Base-by-base conservation (phyloP, 1,140 invertebrate genomes). In the Lepidurus arcticus region DNA sequence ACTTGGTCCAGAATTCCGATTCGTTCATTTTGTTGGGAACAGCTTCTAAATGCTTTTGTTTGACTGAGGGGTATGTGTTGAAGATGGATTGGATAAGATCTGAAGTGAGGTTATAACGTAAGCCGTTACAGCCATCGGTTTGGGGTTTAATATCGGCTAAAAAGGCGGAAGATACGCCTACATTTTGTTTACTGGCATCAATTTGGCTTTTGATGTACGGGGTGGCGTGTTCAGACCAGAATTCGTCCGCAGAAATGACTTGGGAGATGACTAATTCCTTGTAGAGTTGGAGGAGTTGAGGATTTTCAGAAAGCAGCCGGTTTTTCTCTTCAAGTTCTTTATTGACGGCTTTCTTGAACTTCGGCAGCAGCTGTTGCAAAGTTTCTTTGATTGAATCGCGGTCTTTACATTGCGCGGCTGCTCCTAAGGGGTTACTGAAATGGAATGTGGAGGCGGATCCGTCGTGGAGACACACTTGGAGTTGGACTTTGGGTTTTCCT, bases 1-100 rank as follows among this genome's bases (percentile, higher is more conserved):
- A 99, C 82, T 97, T 94, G 11, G 95, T 97, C 98, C 98, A 99
- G 88, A 99, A 99, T 83, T 98, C 96, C 1, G 93, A 89, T 86
- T 99, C 98, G 0, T 92, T 90, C 90, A 99, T 91, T 88, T 97
- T 95, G 80, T 92, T 89, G 74, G 98, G 98, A 47, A 99, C 98
- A 87, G 96, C 92, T 86, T 99, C 97, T 80, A 92, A 86, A 87
- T 99, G 96, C 88, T 99, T 99, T 87, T 92, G 92, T 84, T 96
- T 94, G 0, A 99, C 98, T 82, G 96, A 95, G 42, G 98, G 98
- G 89, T 99, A 99, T 81, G 98, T 99, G 87, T 96, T 96, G 86
- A 99, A 99, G 87, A 99, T 98, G 83, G 94, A 94, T 82, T 98
- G 92, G 85, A 99, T 98, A 73, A 98, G 93, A 85, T 99, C 98